Conservation (phyloP, 2,888 invertebrate genomes). For the Listrodromus nycthemerus region DNA sequence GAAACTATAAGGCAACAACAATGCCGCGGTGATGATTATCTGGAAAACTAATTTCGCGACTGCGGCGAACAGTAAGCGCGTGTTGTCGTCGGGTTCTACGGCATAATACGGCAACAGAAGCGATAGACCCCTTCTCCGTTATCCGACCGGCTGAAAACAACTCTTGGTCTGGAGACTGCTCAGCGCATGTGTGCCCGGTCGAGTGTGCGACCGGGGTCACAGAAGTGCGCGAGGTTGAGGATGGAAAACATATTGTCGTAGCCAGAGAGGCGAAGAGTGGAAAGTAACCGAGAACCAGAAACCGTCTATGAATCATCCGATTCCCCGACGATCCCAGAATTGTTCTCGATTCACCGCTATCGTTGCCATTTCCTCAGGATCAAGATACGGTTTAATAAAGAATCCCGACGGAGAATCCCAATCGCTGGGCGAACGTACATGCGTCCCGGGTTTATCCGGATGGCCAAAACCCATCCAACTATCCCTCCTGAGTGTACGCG, state of each 20-base stretch:
- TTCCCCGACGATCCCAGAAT: not conserved
- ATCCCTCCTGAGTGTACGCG: conserved; percentile 61
- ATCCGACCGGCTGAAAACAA: conserved; percentile 44
- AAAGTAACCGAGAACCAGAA: conserved; percentile 80
- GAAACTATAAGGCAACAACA: conserved; percentile 79
- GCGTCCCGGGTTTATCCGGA: not conserved
- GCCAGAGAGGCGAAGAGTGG: conserved; percentile 35
- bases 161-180: conserved; percentile 60
- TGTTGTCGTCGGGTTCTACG: conserved; percentile 66
- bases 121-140: conserved; percentile 30
- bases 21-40: conserved; percentile 84
- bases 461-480: conserved; percentile 72
- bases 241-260: conserved; percentile 67
- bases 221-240: conserved; percentile 62
- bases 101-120: conserved; percentile 61
- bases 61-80: conserved; percentile 71
- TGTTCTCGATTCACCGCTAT: conserved; percentile 24
- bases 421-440: conserved; percentile 12
- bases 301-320: conserved; percentile 5
- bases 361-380: conserved; percentile 21
- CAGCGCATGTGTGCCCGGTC: conserved; percentile 70
- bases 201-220: conserved; percentile 22
- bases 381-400: conserved; percentile 22
- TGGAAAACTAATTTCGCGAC: conserved; percentile 84
- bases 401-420: not conserved